Base-by-base conservation (phyloP, 2,113 vertebrate genomes). In the Scopus umbretta region DNA sequence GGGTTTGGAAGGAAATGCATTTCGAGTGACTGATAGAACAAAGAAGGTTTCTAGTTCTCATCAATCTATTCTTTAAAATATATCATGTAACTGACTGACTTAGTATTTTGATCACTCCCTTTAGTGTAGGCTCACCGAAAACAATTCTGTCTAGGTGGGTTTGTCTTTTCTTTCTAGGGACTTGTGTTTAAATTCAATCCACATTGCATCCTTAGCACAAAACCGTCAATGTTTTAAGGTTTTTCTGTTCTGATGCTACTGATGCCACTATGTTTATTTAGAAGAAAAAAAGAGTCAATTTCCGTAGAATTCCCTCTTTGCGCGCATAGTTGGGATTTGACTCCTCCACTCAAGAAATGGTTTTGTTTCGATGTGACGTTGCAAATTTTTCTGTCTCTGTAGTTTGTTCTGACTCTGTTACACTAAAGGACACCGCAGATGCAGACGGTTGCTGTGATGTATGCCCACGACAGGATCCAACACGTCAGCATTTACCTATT, bases 31-130 rank as follows among this genome's bases (percentile, higher is more conserved):
- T 91, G 86, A 74, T 55, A 83, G 76, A 92, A 95, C 42, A 94
- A 92, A 86, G 70, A 56, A 66, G 45, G 52, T 94, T 94, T 92
- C 88, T 94, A 53, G 73, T 92, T 92, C 90, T 91, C n/a, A 1
- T 80, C 73, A 75, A 45, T 65, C 65, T 79, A 2, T 94, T 94
- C 61, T 92, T 94, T 86, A 91, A 79, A 75, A 82, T 82, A 19
- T 29, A 59, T 74, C 34, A 55, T 38, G 38, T 71, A 82, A 43
- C 50, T 74, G 85, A 50, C 74, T 96, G 88, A 84, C 56, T 90
- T 91, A 61, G 52, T 78, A 72, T 91, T 97, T 94, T 36, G 34
- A 91, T 92, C 68, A 32, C 73, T 79, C 53, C 38, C 10, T 75
- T 95, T 87, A 58, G 49, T 66, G 76, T 89, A 71, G 86, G 16